Base-by-base conservation (phyloP, 2,888 invertebrate genomes). In the Agonopterix alstromeriana region DNA sequence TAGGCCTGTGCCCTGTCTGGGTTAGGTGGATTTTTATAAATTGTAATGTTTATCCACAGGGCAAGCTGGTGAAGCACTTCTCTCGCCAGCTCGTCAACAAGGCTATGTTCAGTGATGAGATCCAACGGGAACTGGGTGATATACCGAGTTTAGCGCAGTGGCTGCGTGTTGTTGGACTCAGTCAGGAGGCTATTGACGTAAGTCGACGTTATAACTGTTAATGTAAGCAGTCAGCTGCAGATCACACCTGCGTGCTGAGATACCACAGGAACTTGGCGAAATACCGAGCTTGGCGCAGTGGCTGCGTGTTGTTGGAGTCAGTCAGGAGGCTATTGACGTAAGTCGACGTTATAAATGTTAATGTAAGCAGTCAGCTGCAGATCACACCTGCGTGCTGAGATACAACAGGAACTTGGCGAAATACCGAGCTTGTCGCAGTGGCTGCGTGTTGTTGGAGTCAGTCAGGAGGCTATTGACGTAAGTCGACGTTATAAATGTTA, bases 61-160 rank as follows among this genome's bases (percentile, higher is more conserved):
- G 96, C 53, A 98, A 98, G 82, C 89, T 98, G 62, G 95, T 98
- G 73, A 96, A 97, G 82, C 92, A 97, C 77, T 98, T 98, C 82
- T 96, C 97, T 41, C 93, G 94, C 56, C 95, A 98, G 90, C 90
- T 98, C 67, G 92, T 97, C 59, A 95, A 94, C 55, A 97, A 97
- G 82, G 91, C 94, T 55, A 94, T 94, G 74, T 90, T 97, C 66
- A 91, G 92, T 54, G 93, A 93, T 68, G 81, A 85, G 65, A 71
- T 92, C 66, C 91, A 90, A 56, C 89, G 83, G 51, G 91, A 92
- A 69, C 90, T 93, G 65, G 90, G 91, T 49, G 92, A 94, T 53
- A 92, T 95, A 61, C 97, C 97, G 35, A 94, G 95, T 48, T 87
- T 98, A 54, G 92, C 93, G 60, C 96, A 97, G 81, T 98, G 98